phyloP scores from a whole-genome alignment of 53 echinoderm and acorn worm genomes.

The Zoroaster sp. region DNA sequence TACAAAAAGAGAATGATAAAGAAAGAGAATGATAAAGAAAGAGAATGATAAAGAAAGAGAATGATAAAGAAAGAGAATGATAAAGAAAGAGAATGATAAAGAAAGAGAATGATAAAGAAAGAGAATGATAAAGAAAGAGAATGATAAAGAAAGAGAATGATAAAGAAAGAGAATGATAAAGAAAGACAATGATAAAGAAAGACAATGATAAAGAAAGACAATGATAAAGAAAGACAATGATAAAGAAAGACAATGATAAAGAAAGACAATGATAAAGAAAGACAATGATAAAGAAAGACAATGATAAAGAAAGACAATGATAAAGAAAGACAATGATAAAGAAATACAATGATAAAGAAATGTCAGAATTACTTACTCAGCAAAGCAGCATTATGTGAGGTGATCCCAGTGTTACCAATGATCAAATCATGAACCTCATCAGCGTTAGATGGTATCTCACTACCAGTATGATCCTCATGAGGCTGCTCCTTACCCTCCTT shows the following conservation, averaged over 20 bases:
- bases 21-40: no score
- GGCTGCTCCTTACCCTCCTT: constrained; percentile 7
- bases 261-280: not conserved
- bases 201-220: no score
- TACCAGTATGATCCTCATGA: constrained; percentile 48
- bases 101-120: no score
- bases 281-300: not conserved
- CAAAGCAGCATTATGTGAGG: constrained; percentile 79
- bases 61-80: no score
- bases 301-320: not conserved
- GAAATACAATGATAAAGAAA: not conserved
- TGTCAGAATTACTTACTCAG: constrained; percentile 66
- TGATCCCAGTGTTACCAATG: constrained; percentile 54
- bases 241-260: not conserved
- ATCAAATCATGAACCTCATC: constrained; percentile 89
- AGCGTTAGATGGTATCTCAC: constrained; percentile 79
- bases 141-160: no score
- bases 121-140: no score
- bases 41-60: no score
- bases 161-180: no score
- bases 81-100: no score
- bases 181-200: no score
- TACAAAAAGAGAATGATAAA: no score
- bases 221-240: no score
- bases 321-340: not conserved